phyloP scores from a whole-genome alignment of 1,140 invertebrate species.

The Scylla paramamosain region DNA sequence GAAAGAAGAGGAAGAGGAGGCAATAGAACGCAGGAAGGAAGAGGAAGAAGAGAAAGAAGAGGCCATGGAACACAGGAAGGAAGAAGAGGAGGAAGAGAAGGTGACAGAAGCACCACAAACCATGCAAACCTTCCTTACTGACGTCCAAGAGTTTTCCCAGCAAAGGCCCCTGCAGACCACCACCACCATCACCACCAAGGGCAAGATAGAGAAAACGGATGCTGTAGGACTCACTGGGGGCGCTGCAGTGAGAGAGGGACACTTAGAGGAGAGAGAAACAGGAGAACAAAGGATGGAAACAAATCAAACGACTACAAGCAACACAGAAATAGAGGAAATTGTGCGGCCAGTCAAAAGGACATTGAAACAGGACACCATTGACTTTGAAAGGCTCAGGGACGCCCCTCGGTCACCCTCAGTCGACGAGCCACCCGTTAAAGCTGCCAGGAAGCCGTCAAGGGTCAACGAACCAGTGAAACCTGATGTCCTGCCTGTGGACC shows the following conservation, averaged over 20 bases:
- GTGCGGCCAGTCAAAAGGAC: conserved; percentile 8
- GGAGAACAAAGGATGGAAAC: too few relatives aligned
- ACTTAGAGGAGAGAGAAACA: background rate
- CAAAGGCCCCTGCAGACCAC: too few relatives aligned
- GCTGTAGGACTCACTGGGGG: too few relatives aligned
- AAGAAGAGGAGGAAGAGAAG: background rate
- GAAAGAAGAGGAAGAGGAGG: too few relatives aligned
- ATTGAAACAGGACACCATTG: background rate
- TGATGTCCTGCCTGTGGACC: background rate
- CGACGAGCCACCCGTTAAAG: background rate
- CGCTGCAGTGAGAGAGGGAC: too few relatives aligned
- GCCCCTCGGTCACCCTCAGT: background rate
- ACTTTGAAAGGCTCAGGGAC: conserved; percentile 37
- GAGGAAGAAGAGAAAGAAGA: conserved; percentile 25
- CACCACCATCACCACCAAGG: background rate
- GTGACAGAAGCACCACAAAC: background rate
- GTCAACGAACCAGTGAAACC: background rate
- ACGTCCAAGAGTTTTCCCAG: too few relatives aligned
- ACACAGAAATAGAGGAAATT: conserved; percentile 30
- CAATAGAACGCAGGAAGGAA: too few relatives aligned
- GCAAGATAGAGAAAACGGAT: background rate
- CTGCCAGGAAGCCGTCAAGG: background rate
- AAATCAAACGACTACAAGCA: too few relatives aligned
- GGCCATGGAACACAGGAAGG: conserved; percentile 14
- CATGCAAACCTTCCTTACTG: too few relatives aligned